phyloP scores from a whole-genome alignment of 2,113 vertebrate genomes.

The Oreocharis arfaki region DNA sequence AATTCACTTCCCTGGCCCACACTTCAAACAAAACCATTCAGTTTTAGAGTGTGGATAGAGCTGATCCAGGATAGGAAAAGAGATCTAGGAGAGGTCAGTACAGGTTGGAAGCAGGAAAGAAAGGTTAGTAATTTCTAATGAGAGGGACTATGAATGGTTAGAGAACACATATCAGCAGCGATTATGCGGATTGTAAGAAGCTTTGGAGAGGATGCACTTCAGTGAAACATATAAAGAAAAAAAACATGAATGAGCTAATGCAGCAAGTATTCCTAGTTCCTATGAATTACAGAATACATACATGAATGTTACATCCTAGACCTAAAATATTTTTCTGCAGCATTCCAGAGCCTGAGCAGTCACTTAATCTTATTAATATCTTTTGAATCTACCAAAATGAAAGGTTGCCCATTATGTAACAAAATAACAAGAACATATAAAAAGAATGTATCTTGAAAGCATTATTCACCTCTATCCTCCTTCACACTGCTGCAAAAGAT shows the following conservation, averaged over 20 bases:
- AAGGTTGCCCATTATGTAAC: neutral
- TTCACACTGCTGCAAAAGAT: neutral
- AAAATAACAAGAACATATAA: neutral
- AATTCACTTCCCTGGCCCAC: neutral
- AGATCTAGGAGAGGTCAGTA: neutral
- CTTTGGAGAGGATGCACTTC: rapidly evolving
- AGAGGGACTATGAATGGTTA: neutral
- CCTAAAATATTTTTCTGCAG: neutral
- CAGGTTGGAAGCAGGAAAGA: neutral
- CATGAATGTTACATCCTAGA: neutral
- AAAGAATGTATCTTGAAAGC: neutral
- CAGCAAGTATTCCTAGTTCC: neutral
- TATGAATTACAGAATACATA: neutral
- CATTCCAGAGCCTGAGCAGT: neutral
- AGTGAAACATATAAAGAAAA: neutral
- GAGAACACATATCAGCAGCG: neutral
- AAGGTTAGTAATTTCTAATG: neutral
- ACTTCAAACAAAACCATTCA: neutral
- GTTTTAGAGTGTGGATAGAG: neutral
- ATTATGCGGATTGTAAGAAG: neutral
- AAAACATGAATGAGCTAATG: neutral
- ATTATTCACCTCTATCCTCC: neutral
- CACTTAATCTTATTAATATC: neutral
- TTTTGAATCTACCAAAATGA: neutral
- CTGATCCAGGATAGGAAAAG: neutral